phyloP scores from a whole-genome alignment of 2,797 vertebrate species.

The Pampus argenteus region DNA sequence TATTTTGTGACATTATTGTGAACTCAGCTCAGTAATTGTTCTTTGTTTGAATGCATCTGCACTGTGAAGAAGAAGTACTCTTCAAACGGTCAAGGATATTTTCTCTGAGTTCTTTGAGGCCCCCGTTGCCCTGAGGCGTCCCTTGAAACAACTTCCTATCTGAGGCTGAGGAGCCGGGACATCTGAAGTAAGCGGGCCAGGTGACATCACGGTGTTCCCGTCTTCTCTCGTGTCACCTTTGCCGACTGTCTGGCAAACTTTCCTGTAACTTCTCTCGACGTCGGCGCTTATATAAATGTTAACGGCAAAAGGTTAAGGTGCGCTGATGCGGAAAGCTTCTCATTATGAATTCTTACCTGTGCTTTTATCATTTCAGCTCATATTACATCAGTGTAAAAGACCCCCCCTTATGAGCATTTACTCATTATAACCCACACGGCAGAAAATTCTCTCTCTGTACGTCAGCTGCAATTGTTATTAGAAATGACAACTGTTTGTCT shows the following conservation, averaged over 20 bases:
- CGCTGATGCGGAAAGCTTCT: constrained; percentile 1
- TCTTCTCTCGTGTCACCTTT: constrained; percentile 63
- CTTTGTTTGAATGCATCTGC: constrained; percentile 63
- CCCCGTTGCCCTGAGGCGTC: constrained; percentile 67
- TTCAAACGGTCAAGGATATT: constrained; percentile 69
- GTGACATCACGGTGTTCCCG: constrained; percentile 70
- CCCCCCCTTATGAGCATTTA: background rate
- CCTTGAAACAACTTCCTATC: constrained; percentile 70
- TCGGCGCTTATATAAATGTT: constrained; percentile 48
- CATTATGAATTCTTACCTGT: constrained; percentile 1
- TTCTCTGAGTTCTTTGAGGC: constrained; percentile 71
- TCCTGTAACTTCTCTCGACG: constrained; percentile 55
- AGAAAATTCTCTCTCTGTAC: background rate
- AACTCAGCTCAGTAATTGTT: constrained; percentile 55
- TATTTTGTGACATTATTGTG: constrained; percentile 32
- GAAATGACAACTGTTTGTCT: constrained; percentile 13
- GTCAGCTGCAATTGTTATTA: background rate
- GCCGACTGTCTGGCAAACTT: constrained; percentile 65
- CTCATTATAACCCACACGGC: background rate
- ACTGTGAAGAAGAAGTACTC: constrained; percentile 69
- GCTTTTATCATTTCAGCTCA: constrained; percentile 5
- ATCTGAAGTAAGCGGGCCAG: constrained; percentile 60
- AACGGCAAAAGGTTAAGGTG: constrained; percentile 12
- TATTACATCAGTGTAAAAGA: background rate
- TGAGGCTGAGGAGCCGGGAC: constrained; percentile 59